Percentiles rank a stretch among this genome's conserved stretches.
These are phyloP conservation scores for Poeciliopsis gracilis DNA, from an alignment of 2,797 vertebrate genomes.

Conservation along the genomic window DNA sequence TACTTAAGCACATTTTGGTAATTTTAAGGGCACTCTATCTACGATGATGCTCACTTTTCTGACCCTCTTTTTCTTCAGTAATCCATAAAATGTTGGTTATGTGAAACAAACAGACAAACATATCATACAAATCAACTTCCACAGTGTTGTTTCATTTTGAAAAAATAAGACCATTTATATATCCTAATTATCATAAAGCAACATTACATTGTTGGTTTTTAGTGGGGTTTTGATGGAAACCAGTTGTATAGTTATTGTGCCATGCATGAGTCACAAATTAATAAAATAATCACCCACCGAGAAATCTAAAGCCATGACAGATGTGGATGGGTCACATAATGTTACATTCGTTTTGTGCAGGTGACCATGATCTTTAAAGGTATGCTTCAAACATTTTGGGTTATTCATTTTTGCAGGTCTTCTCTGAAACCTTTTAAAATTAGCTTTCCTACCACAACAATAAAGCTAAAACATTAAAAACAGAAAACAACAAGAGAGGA, in stretches of 20 bases:
- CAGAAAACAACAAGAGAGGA: conserved; percentile 52
- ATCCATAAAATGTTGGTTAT: conserved; percentile 69
- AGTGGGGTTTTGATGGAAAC: conserved; percentile 60
- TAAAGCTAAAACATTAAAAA: conserved; percentile 74
- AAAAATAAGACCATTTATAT: conserved; percentile 49
- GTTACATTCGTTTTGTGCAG: conserved; percentile 81
- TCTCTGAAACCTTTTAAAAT: conserved; percentile 60
- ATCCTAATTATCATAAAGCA: conserved; percentile 31
- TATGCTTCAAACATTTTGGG: conserved; percentile 66
- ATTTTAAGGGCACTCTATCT: conserved; percentile 77
- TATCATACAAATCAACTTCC: conserved; percentile 57
- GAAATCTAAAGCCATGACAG: conserved; percentile 68
- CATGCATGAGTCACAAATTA: conserved; percentile 65
- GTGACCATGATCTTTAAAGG: conserved; percentile 74
- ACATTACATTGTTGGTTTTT: conserved; percentile 44
- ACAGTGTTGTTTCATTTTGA: conserved; percentile 42
- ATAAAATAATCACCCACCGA: conserved; percentile 57
- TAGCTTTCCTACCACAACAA: conserved; percentile 61
- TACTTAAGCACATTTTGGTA: conserved; percentile 81
- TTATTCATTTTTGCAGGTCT: conserved; percentile 62
- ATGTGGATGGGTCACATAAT: conserved; percentile 61
- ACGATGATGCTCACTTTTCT: conserved; percentile 66
- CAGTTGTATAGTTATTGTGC: conserved; percentile 73
- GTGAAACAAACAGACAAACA: conserved; percentile 62
- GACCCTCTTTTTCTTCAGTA: conserved; percentile 33